Percentiles rank a stretch among this genome's conserved stretches.
These are phyloP conservation scores for Sebastiscus albofasciatus DNA, from an alignment of 2,797 vertebrate species.

Conservation along the genomic window DNA sequence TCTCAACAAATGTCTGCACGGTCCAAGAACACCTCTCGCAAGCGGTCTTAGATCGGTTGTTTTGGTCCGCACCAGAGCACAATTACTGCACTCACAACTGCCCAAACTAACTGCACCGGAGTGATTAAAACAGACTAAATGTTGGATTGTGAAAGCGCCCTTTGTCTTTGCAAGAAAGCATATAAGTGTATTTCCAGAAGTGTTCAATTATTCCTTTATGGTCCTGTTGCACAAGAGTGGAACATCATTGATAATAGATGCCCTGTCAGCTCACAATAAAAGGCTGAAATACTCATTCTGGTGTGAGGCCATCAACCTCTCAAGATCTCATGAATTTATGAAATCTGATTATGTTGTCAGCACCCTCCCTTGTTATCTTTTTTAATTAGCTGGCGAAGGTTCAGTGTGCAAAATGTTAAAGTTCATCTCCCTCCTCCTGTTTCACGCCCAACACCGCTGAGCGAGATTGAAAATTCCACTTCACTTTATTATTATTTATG, in stretches of 20 bases:
- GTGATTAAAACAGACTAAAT: too few relatives aligned
- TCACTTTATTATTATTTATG: conserved; percentile 43
- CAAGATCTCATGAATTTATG: conserved; percentile 42
- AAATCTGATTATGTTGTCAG: conserved; percentile 42
- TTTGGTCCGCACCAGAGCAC: too few relatives aligned
- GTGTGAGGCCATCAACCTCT: conserved; percentile 19
- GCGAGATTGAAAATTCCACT: conserved; percentile 46
- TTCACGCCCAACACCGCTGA: not conserved
- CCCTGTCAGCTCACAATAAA: not conserved
- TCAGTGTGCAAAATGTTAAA: conserved; percentile 29
- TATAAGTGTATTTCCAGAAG: not conserved
- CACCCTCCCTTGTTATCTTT: conserved; percentile 1
- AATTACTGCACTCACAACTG: too few relatives aligned
- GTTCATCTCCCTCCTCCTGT: conserved; percentile 30
- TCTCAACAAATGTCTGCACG: too few relatives aligned
- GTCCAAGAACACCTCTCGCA: too few relatives aligned
- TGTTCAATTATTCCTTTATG: not conserved
- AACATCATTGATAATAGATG: not conserved
- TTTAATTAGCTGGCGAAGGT: conserved; percentile 41
- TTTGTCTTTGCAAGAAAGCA: not conserved
- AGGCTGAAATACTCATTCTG: not conserved
- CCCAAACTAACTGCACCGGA: too few relatives aligned
- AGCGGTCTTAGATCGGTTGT: too few relatives aligned
- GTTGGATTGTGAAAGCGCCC: not conserved
- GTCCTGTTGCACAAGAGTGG: not conserved